phyloP scores from a whole-genome alignment of 2,113 vertebrate species.

The Kryptolebias marmoratus region DNA sequence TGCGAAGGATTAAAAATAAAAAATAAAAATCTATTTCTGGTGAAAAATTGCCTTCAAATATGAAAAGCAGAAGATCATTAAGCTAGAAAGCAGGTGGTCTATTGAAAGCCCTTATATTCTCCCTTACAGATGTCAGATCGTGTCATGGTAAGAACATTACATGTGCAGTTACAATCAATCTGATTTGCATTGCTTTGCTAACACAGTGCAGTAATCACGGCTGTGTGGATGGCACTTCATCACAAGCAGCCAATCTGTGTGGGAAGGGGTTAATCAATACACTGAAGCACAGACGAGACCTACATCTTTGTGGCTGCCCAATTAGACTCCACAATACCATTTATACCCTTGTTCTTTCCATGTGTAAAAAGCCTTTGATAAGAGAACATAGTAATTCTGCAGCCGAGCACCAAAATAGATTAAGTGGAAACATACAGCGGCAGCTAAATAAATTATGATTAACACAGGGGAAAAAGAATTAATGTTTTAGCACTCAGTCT shows the following conservation, averaged over 20 bases:
- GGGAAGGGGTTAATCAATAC: conserved; percentile 40
- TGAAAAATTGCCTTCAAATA: conserved; percentile 43
- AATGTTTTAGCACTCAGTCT: conserved; percentile 44
- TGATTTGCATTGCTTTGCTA: conserved; percentile 71
- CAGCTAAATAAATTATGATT: conserved; percentile 55
- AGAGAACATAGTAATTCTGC: conserved; percentile 27
- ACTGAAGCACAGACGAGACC: conserved; percentile 4
- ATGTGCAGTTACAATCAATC: conserved; percentile 75
- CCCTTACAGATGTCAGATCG: conserved; percentile 72
- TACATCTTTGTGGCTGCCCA: conserved; percentile 32
- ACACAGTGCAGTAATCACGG: conserved; percentile 57
- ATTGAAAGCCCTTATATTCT: conserved; percentile 69
- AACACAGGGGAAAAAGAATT: conserved; percentile 17
- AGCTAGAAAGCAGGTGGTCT: conserved; percentile 65
- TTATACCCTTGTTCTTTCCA: conserved; percentile 1
- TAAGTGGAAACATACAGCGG: conserved; percentile 28
- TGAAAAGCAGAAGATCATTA: conserved; percentile 58
- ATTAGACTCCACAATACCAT: conserved; percentile 11
- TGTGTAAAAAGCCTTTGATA: conserved; percentile 34
- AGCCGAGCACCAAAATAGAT: conserved; percentile 31
- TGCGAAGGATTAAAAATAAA: conserved; percentile 5
- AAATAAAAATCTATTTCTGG: not conserved
- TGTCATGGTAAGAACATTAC: conserved; percentile 68
- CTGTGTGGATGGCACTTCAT: conserved; percentile 38
- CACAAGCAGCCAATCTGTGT: conserved; percentile 21